Conservation (phyloP, 2,797 vertebrate genomes). For the Peromyscus attwateri region DNA sequence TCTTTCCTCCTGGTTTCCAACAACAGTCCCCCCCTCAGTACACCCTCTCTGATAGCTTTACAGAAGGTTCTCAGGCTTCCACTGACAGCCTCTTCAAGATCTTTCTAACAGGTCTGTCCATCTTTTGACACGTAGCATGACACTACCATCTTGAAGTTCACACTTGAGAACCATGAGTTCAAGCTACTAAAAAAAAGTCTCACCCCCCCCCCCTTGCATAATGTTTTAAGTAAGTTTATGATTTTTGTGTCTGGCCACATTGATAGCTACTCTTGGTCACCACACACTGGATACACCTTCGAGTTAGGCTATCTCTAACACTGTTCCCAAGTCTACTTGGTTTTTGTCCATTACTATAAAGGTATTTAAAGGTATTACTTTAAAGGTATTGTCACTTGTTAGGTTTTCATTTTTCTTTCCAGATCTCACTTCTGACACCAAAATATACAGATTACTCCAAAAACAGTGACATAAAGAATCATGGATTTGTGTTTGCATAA, state of each 20-base stretch:
- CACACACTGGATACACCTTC: neutral
- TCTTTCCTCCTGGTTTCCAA: neutral
- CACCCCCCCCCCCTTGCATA: neutral
- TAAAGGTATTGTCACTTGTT: neutral
- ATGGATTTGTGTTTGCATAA: neutral
- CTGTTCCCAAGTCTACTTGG: neutral
- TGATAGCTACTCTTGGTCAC: neutral
- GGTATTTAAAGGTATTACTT: neutral
- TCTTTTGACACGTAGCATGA: neutral
- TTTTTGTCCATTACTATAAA: neutral
- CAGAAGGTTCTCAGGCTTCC: neutral
- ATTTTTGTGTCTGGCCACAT: neutral
- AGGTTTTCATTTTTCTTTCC: neutral
- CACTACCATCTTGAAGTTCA: neutral
- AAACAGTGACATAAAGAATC: neutral
- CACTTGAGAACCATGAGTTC: neutral
- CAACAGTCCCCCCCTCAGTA: neutral
- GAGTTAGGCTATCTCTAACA: neutral
- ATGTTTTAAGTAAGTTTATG: neutral
- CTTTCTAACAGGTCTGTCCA: neutral
- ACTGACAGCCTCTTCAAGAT: neutral
- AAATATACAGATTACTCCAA: neutral
- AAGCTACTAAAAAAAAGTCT: neutral
- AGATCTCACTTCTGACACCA: neutral
- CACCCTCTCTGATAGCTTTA: neutral